phyloP scores from a whole-genome alignment of 2,113 vertebrate genomes.

The Kryptolebias marmoratus region DNA sequence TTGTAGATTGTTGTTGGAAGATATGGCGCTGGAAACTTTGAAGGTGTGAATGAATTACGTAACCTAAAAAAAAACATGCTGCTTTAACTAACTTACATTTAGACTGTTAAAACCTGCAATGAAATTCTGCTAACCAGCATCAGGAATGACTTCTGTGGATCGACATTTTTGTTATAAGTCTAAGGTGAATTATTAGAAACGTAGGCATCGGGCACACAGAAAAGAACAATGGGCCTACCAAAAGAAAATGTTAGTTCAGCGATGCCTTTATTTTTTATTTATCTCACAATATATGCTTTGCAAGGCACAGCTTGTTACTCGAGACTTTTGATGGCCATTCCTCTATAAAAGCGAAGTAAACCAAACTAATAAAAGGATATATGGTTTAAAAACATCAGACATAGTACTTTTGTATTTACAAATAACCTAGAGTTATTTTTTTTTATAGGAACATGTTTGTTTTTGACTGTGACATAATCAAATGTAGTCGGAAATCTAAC shows the following conservation, averaged over 20 bases:
- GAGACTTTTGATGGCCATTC: slow-evolving; percentile 18
- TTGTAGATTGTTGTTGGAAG: slow-evolving; percentile 23
- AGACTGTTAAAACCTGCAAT: slow-evolving; percentile 21
- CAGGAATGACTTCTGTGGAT: slow-evolving; percentile 49
- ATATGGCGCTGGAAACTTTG: slow-evolving; percentile 28
- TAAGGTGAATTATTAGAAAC: slow-evolving; percentile 10
- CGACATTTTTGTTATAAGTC: background rate
- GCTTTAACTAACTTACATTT: slow-evolving; percentile 55
- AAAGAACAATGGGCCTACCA: slow-evolving; percentile 8
- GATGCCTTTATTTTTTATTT: slow-evolving; percentile 50
- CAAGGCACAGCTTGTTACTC: slow-evolving; percentile 34
- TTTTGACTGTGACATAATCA: slow-evolving; percentile 8
- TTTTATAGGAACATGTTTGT: background rate
- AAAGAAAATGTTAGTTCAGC: slow-evolving; percentile 14
- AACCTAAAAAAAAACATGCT: slow-evolving; percentile 41
- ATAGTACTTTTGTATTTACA: slow-evolving; percentile 10
- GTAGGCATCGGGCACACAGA: background rate
- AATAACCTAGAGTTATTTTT: slow-evolving; percentile 1
- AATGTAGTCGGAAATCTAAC: background rate
- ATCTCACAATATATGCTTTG: slow-evolving; percentile 22
- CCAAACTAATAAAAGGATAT: background rate
- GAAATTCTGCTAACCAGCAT: slow-evolving; percentile 34
- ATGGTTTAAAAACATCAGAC: slow-evolving; percentile 4
- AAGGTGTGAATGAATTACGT: slow-evolving; percentile 38
- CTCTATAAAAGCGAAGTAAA: slow-evolving; percentile 15